Percentiles rank a stretch among this genome's conserved stretches.
Conservation (phyloP, 2,888 invertebrate species). For the Synanthedon formicaeformis region DNA sequence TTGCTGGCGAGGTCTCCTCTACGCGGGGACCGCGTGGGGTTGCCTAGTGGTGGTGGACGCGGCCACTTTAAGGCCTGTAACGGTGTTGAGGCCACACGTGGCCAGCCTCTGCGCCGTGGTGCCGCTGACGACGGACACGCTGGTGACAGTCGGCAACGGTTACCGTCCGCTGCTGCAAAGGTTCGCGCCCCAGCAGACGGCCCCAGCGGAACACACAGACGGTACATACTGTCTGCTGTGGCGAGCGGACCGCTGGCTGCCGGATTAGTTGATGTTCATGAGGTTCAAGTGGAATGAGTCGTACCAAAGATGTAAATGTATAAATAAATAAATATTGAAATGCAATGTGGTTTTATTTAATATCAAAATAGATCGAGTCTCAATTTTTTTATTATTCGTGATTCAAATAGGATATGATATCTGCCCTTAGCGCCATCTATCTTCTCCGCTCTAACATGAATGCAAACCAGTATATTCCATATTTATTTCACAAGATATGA, state of each 20-base stretch:
- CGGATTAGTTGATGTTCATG: constrained; percentile 31
- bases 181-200: constrained; percentile 22
- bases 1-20: constrained; percentile 77
- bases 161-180: constrained; percentile 78
- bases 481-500: no score
- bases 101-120: constrained; percentile 73
- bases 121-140: constrained; percentile 62
- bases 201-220: constrained; percentile 8
- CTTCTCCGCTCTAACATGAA: no score
- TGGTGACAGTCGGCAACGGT: constrained; percentile 86
- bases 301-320: no score
- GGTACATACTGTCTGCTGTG: constrained; percentile 78
- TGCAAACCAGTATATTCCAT: no score
- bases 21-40: constrained; percentile 95
- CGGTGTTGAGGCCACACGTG: constrained; percentile 92
- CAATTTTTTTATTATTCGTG: no score
- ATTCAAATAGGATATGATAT: no score
- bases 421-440: no score
- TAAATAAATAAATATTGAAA: no score
- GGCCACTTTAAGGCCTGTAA: constrained; percentile 83
- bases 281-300: no score
- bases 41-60: constrained; percentile 92
- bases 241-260: constrained; percentile 78
- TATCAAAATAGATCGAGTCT: no score
- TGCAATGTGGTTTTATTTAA: no score